Percentiles rank a stretch among this genome's conserved stretches.
These are phyloP conservation scores for Gyps fulvus DNA, from an alignment of 2,113 vertebrate species.

Conservation along the genomic window DNA sequence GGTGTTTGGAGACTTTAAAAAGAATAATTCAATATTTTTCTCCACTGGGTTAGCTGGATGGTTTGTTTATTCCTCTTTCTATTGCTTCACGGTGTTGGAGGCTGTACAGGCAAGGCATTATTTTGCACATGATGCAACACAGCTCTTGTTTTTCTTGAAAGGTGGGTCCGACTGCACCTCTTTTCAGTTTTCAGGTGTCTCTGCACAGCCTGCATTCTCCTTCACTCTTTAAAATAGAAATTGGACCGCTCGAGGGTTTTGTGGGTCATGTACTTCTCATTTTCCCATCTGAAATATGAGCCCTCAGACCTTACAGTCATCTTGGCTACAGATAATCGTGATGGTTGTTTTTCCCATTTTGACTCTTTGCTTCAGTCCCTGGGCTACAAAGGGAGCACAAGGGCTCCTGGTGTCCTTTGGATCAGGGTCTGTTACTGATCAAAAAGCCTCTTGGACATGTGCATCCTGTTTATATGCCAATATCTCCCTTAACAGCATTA, in stretches of 20 bases:
- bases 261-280: not conserved
- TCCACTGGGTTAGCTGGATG: not conserved
- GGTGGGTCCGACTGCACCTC: not conserved
- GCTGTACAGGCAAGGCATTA: not conserved
- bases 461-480: not conserved
- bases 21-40: not conserved
- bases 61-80: not conserved
- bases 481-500: not conserved
- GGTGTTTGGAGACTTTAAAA: not conserved
- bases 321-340: not conserved
- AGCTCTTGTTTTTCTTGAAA: conserved; percentile 24
- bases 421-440: not conserved
- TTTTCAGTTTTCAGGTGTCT: conserved; percentile 11
- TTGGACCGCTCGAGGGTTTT: conserved; percentile 1
- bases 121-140: not conserved
- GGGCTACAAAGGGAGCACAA: not conserved
- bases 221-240: conserved; percentile 12
- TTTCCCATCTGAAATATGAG: conserved; percentile 21
- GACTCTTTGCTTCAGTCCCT: not conserved
- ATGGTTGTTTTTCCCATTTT: not conserved
- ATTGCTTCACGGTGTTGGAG: not conserved
- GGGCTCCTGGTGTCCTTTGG: not conserved
- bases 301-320: not conserved
- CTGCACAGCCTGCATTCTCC: not conserved
- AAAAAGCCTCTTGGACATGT: not conserved